Conservation (phyloP, 1,140 invertebrate genomes). For the Vanessa atalanta region DNA sequence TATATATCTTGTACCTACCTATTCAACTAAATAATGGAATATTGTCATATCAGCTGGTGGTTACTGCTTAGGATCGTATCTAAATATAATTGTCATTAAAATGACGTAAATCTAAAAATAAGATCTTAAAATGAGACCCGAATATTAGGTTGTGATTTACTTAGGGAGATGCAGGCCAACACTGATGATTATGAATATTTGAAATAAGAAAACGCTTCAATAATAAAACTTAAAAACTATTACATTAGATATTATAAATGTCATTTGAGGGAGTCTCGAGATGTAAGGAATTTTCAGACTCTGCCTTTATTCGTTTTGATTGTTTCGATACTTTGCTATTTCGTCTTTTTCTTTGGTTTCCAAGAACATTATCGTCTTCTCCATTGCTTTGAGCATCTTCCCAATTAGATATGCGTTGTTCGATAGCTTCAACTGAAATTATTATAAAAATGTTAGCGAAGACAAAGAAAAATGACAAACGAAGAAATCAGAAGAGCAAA, state of each 20-base stretch:
- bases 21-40: too few species aligned
- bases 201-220: neutral
- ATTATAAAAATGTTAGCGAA: neutral
- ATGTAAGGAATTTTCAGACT: neutral
- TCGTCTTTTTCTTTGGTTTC: constrained; percentile 10
- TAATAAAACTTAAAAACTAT: neutral
- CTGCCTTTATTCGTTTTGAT: neutral
- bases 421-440: constrained; percentile 32
- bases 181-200: too few species aligned
- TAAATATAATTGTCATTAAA: too few species aligned
- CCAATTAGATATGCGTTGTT: constrained; percentile 20
- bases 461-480: neutral
- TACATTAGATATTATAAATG: neutral
- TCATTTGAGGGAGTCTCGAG: neutral
- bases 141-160: too few species aligned
- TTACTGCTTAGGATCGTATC: too few species aligned
- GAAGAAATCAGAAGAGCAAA: too few species aligned
- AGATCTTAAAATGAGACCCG: too few species aligned
- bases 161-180: too few species aligned
- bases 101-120: too few species aligned
- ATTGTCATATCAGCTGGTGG: too few species aligned
- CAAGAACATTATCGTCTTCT: neutral
- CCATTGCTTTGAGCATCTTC: constrained; percentile 10
- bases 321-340: neutral
- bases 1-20: too few species aligned